phyloP scores from a whole-genome alignment of 2,888 invertebrate genomes.

The Dicycla oo region DNA sequence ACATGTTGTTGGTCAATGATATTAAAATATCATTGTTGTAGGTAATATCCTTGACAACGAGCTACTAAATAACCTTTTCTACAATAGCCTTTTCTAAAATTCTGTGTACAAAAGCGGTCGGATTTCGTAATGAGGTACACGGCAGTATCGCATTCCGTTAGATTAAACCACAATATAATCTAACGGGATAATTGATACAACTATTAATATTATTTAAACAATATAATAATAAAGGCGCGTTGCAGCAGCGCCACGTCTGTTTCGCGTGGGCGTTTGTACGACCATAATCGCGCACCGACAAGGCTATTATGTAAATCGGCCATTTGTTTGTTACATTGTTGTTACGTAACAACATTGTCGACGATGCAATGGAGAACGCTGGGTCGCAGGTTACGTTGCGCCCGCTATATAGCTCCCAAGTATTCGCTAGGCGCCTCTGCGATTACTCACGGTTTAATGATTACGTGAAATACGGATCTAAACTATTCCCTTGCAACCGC shows the following conservation, averaged over 20 bases:
- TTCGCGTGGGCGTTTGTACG: slow-evolving; percentile 75
- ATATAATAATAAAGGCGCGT: slow-evolving; percentile 49
- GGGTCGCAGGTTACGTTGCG: slow-evolving; percentile 86
- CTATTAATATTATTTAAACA: slow-evolving; percentile 32
- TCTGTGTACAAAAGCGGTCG: neutral
- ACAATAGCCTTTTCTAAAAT: neutral
- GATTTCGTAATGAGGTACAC: slow-evolving; percentile 16
- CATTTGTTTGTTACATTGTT: slow-evolving; percentile 85
- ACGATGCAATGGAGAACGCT: slow-evolving; percentile 80
- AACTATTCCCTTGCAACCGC: neutral
- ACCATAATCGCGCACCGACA: slow-evolving; percentile 82
- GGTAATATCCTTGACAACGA: neutral
- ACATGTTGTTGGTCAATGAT: neutral
- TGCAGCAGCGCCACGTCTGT: slow-evolving; percentile 61
- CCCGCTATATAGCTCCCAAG: slow-evolving; percentile 69
- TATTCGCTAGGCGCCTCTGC: slow-evolving; percentile 34
- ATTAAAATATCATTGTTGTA: too few species aligned
- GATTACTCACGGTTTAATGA: slow-evolving; percentile 33
- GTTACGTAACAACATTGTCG: slow-evolving; percentile 84
- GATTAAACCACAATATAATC: slow-evolving; percentile 29
- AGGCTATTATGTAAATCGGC: slow-evolving; percentile 87
- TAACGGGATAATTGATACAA: slow-evolving; percentile 29
- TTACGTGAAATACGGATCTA: slow-evolving; percentile 18
- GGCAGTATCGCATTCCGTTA: slow-evolving; percentile 1
- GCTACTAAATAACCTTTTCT: neutral